Conservation (phyloP, 2,888 invertebrate genomes). For the Autographa pulchrina region DNA sequence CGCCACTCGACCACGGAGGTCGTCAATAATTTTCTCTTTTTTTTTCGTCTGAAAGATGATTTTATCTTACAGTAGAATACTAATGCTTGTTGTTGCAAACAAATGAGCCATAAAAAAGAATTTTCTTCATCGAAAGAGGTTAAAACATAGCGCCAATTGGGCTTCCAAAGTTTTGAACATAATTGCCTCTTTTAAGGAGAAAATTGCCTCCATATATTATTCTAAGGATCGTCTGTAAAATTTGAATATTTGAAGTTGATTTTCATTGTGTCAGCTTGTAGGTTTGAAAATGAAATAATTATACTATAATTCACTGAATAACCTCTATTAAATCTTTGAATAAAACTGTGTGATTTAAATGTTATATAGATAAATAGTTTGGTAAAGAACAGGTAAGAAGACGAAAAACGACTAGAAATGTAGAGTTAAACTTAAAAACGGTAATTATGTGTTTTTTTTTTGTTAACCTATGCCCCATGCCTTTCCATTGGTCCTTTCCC, state of each 20-base stretch:
- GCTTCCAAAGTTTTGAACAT: not conserved
- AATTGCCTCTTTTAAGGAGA: not conserved
- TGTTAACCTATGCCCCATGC: too few relatives aligned
- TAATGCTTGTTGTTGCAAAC: not conserved
- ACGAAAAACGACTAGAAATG: too few relatives aligned
- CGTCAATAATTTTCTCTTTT: too few relatives aligned
- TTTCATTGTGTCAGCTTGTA: not conserved
- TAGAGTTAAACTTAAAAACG: too few relatives aligned
- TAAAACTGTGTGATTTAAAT: too few relatives aligned
- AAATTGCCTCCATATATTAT: conserved; percentile 4
- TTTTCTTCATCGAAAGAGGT: not conserved
- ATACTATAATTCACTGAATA: not conserved
- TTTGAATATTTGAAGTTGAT: conserved; percentile 3
- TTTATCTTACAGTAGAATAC: not conserved
- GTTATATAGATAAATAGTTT: too few relatives aligned
- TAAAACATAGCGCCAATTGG: not conserved
- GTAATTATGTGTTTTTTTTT: too few relatives aligned
- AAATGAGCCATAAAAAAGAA: not conserved
- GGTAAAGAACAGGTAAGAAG: too few relatives aligned
- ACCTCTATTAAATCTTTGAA: not conserved
- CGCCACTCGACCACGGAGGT: too few relatives aligned
- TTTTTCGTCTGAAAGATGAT: not conserved
- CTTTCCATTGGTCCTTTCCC: too few relatives aligned
- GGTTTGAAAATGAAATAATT: not conserved
- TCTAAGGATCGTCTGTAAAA: not conserved